Evolutionary conservation across 2,888 invertebrate genomes (phyloP), one percentile per base, ranked within the genome.

Genomic region (Agapostemon virescens): DNA sequence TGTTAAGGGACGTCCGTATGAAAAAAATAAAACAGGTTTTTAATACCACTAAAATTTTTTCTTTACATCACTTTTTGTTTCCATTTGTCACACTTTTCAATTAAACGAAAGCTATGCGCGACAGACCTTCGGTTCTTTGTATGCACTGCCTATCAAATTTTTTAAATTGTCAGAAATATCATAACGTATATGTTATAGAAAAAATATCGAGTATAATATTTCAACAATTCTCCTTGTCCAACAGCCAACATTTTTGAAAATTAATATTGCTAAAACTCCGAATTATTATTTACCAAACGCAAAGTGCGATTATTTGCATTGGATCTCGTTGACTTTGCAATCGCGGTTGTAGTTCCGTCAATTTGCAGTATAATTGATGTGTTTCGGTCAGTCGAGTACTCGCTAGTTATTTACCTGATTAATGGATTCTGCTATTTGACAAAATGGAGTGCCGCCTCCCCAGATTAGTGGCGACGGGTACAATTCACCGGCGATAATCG

Each of bases 381-480:
- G 23, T 6, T 6, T 55, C 26, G 15, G 55, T 26, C 26, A 26
- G 55, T 55, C 6, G 6, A 6, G 55, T 15, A 26, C 55, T 26
- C 15, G 26, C 15, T 55, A 55, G 55, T 55, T 55, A 26, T 55
- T 55, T 55, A 55, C 55, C 55, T 55, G 26, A 26, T 55, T 55
- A 55, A 26, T 26, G 26, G 26, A 55, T 55, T 55, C 55, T 26
- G 55, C 55, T 26, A 15, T 55, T 15, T 26, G 52, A 52, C 52
- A 13, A 52, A 52, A 4, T 15, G 9, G 13, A 26, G 26, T 26
- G 55, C 26, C 0, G 23, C 26, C 15, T 23, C 15, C 2, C 1
- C 15, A 5, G 26, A 23, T 6, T 15, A 6, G 15, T 26, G 26
- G 2, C 55, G 15, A 13, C 5, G 6, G 26, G 26, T 15, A 55